Percentiles rank a stretch among this genome's conserved stretches.
Evolutionary conservation across 1,140 invertebrate genomes (phyloP).

Genomic region (Drosophila teissieri): DNA sequence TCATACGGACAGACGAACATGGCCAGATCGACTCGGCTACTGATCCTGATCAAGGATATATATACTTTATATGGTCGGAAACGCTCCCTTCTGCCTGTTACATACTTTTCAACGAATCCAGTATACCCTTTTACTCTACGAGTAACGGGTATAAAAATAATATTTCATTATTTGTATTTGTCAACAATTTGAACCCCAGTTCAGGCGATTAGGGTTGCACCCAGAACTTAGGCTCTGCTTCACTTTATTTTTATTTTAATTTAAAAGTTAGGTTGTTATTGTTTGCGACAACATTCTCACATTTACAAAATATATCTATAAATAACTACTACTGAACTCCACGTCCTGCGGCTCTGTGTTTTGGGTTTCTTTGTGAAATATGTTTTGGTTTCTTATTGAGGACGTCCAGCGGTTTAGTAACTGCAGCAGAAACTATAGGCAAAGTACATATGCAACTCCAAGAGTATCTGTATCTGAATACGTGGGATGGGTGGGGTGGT

Average conservation of each 20-base stretch:
- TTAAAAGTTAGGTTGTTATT: slow-evolving; percentile 20
- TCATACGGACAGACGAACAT: no score
- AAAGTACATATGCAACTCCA: slow-evolving; percentile 31
- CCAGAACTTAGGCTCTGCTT: slow-evolving; percentile 3
- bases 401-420: slow-evolving; percentile 40
- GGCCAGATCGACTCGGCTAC: no score
- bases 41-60: no score
- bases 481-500: slow-evolving; percentile 1
- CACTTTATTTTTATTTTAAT: slow-evolving; percentile 12
- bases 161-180: not conserved
- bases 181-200: slow-evolving; percentile 12
- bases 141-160: no score
- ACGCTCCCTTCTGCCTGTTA: no score
- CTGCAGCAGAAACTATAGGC: slow-evolving; percentile 25
- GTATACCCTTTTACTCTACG: no score
- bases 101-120: no score
- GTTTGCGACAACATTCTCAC: slow-evolving; percentile 37
- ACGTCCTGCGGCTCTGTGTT: slow-evolving; percentile 20
- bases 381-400: slow-evolving; percentile 6
- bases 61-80: no score
- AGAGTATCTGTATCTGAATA: slow-evolving; percentile 18
- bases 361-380: slow-evolving; percentile 1
- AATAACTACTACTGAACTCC: slow-evolving; percentile 35
- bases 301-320: slow-evolving; percentile 49
- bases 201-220: not conserved